Evolutionary conservation across 2,797 vertebrate species (phyloP).

Genomic region (Myripristis jacobus): DNA sequence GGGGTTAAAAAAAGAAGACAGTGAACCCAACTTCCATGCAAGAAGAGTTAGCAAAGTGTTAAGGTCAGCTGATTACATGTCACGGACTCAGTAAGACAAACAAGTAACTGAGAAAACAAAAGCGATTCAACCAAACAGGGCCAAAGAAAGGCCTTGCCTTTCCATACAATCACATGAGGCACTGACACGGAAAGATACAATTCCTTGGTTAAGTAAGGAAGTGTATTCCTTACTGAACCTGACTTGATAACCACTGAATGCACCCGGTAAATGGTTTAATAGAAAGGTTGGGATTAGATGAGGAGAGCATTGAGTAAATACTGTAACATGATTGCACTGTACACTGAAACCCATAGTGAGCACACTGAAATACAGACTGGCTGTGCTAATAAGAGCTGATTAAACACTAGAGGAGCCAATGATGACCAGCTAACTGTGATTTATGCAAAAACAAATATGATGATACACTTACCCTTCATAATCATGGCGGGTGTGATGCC

Average conservation of each 20-base stretch:
- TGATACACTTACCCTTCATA: conserved; percentile 91
- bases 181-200: background rate
- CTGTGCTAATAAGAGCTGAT: background rate
- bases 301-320: too few species aligned
- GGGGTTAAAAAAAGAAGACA: conserved; percentile 15
- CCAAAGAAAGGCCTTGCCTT: background rate
- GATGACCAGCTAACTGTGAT: background rate
- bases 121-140: background rate
- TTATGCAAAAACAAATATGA: background rate
- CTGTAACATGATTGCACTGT: too few species aligned
- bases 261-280: background rate
- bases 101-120: conserved; percentile 1
- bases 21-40: conserved; percentile 58
- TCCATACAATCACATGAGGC: background rate
- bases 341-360: too few species aligned
- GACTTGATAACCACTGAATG: background rate
- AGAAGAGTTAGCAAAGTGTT: conserved; percentile 36
- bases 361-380: too few species aligned
- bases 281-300: background rate
- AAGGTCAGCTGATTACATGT: conserved; percentile 9
- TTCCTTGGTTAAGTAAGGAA: too few species aligned
- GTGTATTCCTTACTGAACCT: too few species aligned
- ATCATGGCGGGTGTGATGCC: conserved; percentile 86
- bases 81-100: background rate
- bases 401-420: background rate